phyloP scores from a whole-genome alignment of 2,797 vertebrate genomes.

The Aulostomus chinensis region DNA sequence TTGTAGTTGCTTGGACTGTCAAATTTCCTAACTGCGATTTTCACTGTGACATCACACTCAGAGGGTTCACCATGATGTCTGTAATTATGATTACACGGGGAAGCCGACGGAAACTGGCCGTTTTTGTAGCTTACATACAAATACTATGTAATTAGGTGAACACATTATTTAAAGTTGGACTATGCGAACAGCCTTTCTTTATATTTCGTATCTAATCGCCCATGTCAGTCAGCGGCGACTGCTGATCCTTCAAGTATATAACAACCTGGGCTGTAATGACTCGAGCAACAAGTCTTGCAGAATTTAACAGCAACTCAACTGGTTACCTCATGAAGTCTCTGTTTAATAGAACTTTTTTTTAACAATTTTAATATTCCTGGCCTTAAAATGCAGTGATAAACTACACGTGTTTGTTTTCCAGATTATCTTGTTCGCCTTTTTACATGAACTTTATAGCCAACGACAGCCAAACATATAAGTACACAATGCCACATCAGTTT shows the following conservation, averaged over 20 bases:
- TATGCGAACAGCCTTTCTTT: no score
- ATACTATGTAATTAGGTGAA: not conserved
- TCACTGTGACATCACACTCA: not conserved
- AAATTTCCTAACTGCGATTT: no score
- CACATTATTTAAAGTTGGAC: slow-evolving; percentile 24
- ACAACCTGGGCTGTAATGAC: no score
- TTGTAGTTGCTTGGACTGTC: no score
- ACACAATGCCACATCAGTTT: no score
- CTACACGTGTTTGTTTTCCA: slow-evolving; percentile 9
- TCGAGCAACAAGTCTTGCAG: not conserved
- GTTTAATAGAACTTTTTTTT: slow-evolving; percentile 4
- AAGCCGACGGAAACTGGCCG: not conserved
- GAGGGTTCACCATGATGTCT: not conserved
- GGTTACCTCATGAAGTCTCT: not conserved
- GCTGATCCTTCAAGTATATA: no score
- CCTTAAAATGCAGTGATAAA: slow-evolving; percentile 30
- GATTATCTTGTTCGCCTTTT: not conserved
- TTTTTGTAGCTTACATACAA: slow-evolving; percentile 8
- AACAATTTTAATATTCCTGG: slow-evolving; percentile 3
- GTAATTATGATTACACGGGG: not conserved
- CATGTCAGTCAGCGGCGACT: no score
- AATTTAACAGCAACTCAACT: slow-evolving; percentile 1
- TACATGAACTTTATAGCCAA: not conserved
- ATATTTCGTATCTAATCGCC: no score
- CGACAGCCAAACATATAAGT: slow-evolving; percentile 15